Evolutionary conservation across 53 echinoderm and acorn worm species (phyloP).

Genomic region (Arbacia lixula): DNA sequence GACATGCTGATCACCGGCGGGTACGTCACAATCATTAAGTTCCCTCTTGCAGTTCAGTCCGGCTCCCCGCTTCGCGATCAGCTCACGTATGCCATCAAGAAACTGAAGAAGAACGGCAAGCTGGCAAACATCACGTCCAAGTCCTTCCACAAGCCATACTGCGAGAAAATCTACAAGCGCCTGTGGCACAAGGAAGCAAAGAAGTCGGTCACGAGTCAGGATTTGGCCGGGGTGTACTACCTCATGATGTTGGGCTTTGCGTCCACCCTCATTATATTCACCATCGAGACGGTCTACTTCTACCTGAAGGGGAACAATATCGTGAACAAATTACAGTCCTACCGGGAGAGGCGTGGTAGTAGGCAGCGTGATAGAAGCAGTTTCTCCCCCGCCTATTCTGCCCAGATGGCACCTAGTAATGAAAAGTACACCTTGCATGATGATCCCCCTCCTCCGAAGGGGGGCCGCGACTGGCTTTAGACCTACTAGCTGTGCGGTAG

Average conservation of each 20-base stretch:
- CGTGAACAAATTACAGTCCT: not conserved
- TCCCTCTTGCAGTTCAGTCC: constrained; percentile 83
- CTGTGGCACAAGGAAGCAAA: constrained; percentile 86
- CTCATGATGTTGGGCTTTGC: constrained; percentile 82
- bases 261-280: constrained; percentile 74
- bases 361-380: not conserved
- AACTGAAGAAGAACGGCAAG: constrained; percentile 58
- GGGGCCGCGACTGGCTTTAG: too few species aligned
- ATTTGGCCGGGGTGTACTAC: constrained; percentile 83
- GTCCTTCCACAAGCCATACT: constrained; percentile 45
- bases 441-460: too few species aligned
- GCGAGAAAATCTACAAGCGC: constrained; percentile 52
- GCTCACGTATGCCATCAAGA: constrained; percentile 79
- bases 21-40: constrained; percentile 75
- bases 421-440: too few species aligned
- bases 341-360: not conserved
- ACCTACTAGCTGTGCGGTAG: too few species aligned
- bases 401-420: not conserved
- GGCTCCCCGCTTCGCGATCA: constrained; percentile 96
- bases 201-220: constrained; percentile 76
- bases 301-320: not conserved
- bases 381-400: not conserved
- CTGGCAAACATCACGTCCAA: constrained; percentile 67
- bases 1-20: constrained; percentile 77
- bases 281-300: constrained; percentile 63